A percentile compares a stretch with the other conserved stretches of the same genome.
phyloP scores from a whole-genome alignment of 2,113 vertebrate genomes.

The Rhinopomastus cyanomelas region DNA sequence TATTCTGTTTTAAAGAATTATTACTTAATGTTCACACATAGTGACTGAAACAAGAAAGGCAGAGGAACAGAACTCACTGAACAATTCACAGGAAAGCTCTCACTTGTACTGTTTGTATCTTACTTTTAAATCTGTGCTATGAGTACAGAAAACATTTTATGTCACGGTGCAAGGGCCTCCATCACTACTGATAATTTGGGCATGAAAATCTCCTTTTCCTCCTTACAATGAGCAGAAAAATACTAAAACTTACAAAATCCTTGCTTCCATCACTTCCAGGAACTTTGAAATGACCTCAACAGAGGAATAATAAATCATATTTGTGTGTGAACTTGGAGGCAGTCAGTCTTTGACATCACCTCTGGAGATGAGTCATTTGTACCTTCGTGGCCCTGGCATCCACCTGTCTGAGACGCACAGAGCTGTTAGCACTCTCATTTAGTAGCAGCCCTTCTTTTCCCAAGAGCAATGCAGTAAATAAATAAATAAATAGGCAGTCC shows the following conservation, averaged over 20 bases:
- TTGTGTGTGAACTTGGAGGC: not conserved
- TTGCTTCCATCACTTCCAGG: not conserved
- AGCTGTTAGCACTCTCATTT: not conserved
- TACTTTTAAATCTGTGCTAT: not conserved
- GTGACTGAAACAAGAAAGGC: not conserved
- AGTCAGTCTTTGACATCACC: not conserved
- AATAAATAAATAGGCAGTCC: not conserved
- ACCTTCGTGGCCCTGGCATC: not conserved
- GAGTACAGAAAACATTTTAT: not conserved
- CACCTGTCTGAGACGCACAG: not conserved
- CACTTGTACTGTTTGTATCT: not conserved
- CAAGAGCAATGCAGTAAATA: not conserved
- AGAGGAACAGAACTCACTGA: not conserved
- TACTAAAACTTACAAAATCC: not conserved
- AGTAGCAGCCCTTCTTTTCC: not conserved
- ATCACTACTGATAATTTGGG: not conserved
- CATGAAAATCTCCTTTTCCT: not conserved
- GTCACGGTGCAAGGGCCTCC: not conserved
- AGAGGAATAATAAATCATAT: not conserved
- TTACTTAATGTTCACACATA: not conserved
- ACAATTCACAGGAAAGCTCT: not conserved
- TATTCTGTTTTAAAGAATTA: not conserved
- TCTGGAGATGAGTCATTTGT: not conserved
- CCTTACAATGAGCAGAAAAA: not conserved
- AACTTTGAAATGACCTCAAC: not conserved